Evolutionary conservation across 2,797 vertebrate species (phyloP).

Genomic region (Neosilurus hyrtlii): DNA sequence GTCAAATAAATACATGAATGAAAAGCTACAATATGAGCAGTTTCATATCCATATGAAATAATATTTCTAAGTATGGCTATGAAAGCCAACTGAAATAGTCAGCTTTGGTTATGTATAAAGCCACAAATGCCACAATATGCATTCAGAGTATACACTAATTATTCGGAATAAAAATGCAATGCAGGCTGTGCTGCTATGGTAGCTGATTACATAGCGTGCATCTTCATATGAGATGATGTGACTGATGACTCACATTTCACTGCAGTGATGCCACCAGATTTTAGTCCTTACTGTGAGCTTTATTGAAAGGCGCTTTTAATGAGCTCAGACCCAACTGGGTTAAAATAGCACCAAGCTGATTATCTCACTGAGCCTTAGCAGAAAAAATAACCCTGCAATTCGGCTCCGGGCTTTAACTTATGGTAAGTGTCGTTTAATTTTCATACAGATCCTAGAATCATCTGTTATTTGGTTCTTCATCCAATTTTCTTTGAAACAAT

Average conservation of each 20-base stretch:
- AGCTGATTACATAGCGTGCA: not conserved
- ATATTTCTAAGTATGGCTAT: no score
- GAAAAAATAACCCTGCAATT: not conserved
- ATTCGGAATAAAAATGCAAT: not conserved
- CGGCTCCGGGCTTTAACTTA: not conserved
- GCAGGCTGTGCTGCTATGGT: not conserved
- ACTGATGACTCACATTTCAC: constrained; percentile 11
- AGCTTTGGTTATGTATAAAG: not conserved
- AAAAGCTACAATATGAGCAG: no score
- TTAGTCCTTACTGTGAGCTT: not conserved
- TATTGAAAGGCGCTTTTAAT: constrained; percentile 22
- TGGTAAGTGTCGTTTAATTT: constrained; percentile 21
- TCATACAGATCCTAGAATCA: not conserved
- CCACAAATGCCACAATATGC: not conserved
- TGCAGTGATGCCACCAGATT: not conserved
- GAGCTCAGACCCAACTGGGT: constrained; percentile 20
- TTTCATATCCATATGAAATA: no score
- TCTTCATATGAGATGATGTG: not conserved
- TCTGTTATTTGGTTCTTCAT: constrained; percentile 9
- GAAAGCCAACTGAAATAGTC: no score
- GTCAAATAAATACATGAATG: no score
- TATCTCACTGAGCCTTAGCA: constrained; percentile 7
- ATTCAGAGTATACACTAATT: not conserved
- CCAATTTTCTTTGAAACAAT: constrained; percentile 1
- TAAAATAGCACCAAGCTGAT: constrained; percentile 37